These are phyloP conservation scores for Falco cherrug DNA, from an alignment of 2,797 vertebrate species.

Conservation along the genomic window DNA sequence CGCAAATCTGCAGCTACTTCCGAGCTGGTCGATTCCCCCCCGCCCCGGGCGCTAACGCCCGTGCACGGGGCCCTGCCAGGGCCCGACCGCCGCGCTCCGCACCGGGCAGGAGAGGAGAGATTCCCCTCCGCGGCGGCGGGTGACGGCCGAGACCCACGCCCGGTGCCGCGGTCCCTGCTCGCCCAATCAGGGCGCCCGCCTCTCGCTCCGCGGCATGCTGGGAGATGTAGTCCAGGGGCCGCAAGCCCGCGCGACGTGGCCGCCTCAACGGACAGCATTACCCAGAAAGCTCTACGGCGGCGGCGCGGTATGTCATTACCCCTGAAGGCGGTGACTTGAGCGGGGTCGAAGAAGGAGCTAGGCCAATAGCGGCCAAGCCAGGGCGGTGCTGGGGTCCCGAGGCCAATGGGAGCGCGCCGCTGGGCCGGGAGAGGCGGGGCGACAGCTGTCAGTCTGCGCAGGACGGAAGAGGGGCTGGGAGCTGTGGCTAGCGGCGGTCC, in stretches of 20 bases:
- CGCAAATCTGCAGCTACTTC: accelerated
- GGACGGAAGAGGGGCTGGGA: not conserved
- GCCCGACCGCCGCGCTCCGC: too few species aligned
- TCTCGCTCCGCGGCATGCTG: not conserved
- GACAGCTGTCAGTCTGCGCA: not conserved
- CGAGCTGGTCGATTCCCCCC: accelerated
- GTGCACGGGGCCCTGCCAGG: too few species aligned
- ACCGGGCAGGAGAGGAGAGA: accelerated
- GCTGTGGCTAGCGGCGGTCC: accelerated
- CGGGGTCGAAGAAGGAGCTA: accelerated
- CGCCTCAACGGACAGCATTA: accelerated
- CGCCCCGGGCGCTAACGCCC: not conserved
- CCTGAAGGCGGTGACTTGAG: not conserved
- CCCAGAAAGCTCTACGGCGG: not conserved
- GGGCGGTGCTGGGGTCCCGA: accelerated
- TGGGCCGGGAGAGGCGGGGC: not conserved
- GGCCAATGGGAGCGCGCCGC: not conserved
- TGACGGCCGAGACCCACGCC: too few species aligned
- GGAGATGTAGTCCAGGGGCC: accelerated
- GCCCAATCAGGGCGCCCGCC: accelerated
- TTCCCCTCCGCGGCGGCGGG: accelerated
- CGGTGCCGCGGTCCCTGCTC: accelerated
- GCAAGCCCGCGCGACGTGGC: accelerated
- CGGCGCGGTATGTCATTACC: accelerated
- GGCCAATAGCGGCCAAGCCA: not conserved